Base-by-base conservation (phyloP, 2,797 vertebrate species). In the Acrocephalus scirpaceus region DNA sequence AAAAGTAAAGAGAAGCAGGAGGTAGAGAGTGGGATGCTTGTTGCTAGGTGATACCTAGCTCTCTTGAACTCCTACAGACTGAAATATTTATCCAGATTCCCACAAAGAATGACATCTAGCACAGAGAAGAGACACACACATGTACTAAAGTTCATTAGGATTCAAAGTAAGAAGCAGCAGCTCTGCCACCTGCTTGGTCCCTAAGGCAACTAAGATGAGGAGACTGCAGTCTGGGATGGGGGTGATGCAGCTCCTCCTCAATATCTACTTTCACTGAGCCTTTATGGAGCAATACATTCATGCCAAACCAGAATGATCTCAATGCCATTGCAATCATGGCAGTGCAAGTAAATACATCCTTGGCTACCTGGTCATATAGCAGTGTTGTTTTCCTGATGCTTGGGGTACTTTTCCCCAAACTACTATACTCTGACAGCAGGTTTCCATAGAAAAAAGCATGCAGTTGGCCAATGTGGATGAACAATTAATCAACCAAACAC, bases 21-120 rank as follows among this genome's bases (percentile, higher is more conserved):
- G 76, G 71, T 58, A 92, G 77, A 88, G 81, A 94, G 83, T 77
- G 80, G 93, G 54, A 96, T 91, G 90, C 83, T 85, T 81, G 96
- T 98, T 98, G 97, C 97, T 97, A 98, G 93, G 93, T 77, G 70
- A 97, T 95, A 97, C 73, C 73, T 93, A 86, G 73, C 75, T 97
- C 90, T 88, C 92, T 88, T 90, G 86, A 97, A 97, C 96, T 96
- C 95, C 81, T 89, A 88, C 74, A 90, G 95, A 93, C 91, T 93
- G 94, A 95, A 96, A 71, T 92, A 97, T 92, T 93, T 96, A 94
- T 95, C 88, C 73, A 93, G 77, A 62, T 79, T 95, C 86, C 87
- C 79, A 96, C 30, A 0, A 64, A 61, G 65, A 75, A 91, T 54
- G 30, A 94, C 86, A 89, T 85, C 44, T 38, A 82, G 65, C 57